phyloP scores from a whole-genome alignment of 2,797 vertebrate genomes.

The Anguilla pacifica region DNA sequence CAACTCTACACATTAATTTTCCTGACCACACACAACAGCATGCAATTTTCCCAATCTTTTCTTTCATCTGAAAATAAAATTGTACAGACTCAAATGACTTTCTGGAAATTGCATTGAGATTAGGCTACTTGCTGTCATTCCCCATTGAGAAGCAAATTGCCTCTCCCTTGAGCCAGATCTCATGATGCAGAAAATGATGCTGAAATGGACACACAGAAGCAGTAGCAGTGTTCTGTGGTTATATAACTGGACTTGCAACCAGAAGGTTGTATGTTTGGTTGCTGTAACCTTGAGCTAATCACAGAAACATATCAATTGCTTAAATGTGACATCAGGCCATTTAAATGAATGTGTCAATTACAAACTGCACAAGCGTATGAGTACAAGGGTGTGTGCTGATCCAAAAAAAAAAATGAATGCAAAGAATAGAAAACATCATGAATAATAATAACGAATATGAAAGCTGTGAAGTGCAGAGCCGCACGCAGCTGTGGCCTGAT shows the following conservation, averaged over 20 bases:
- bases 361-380: background rate
- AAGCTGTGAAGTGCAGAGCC: background rate
- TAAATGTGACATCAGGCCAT: background rate
- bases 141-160: background rate
- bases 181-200: background rate
- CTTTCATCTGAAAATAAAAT: constrained; percentile 11
- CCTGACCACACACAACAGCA: background rate
- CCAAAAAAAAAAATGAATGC: background rate
- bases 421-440: background rate
- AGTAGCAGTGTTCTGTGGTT: background rate
- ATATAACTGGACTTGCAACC: background rate
- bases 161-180: background rate
- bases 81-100: background rate
- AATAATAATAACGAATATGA: background rate
- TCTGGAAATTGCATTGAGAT: background rate
- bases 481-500: background rate
- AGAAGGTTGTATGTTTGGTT: background rate
- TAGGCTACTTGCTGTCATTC: background rate
- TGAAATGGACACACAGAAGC: background rate
- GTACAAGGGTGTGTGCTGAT: background rate
- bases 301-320: background rate
- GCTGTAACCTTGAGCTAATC: background rate
- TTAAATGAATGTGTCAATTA: background rate
- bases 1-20: background rate
- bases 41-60: background rate